Evolutionary conservation across 2,888 invertebrate species (phyloP).

Genomic region (Nephrotoma flavescens): DNA sequence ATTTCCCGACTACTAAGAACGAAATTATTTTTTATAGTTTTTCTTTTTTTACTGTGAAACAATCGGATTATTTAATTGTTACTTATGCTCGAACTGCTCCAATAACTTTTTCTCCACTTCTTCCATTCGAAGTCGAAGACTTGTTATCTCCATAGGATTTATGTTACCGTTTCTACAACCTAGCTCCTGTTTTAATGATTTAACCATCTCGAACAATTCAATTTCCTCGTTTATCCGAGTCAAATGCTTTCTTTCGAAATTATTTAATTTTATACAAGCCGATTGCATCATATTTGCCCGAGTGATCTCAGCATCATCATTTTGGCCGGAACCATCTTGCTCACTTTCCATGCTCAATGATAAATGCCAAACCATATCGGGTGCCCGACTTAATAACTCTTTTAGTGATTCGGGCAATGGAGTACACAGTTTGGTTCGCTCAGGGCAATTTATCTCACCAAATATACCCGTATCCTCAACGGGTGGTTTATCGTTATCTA

Average conservation of each 20-base stretch:
- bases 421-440: background rate
- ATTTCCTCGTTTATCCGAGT: background rate
- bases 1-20: background rate
- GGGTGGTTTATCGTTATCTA: background rate
- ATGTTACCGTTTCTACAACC: background rate
- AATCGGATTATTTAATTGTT: background rate
- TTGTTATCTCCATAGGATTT: background rate
- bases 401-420: background rate
- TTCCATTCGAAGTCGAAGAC: background rate
- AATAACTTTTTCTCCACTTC: background rate
- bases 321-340: background rate
- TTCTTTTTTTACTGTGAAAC: background rate
- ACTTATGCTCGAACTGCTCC: background rate
- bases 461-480: background rate
- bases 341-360: background rate
- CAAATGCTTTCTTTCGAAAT: background rate
- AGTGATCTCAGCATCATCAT: background rate
- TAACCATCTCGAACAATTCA: background rate
- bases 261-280: background rate
- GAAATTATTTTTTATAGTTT: background rate
- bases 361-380: background rate
- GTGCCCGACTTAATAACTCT: background rate
- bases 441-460: background rate
- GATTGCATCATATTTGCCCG: background rate
- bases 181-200: background rate